These are phyloP conservation scores for Sitta europaea DNA, from an alignment of 2,113 vertebrate genomes.

Conservation along the genomic window DNA sequence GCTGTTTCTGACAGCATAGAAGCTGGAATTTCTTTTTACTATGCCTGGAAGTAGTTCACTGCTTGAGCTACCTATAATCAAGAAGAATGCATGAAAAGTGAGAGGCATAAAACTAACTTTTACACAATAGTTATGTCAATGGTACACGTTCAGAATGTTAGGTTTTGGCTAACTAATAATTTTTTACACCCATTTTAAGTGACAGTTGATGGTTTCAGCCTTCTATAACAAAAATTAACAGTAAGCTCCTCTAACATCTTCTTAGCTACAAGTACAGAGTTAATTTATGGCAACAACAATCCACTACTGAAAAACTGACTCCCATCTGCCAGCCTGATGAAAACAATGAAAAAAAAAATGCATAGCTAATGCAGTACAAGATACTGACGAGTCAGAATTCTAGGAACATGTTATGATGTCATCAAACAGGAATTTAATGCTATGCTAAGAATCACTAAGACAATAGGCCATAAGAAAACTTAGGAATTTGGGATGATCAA, in stretches of 20 bases:
- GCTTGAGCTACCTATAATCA: not conserved
- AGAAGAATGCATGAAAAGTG: not conserved
- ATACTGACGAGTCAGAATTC: not conserved
- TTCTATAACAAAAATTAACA: not conserved
- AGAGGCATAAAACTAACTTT: not conserved
- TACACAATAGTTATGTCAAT: not conserved
- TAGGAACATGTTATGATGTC: not conserved
- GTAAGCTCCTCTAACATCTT: not conserved
- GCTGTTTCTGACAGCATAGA: not conserved
- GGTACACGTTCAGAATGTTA: not conserved
- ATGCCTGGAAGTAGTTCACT: not conserved
- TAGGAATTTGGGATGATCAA: not conserved
- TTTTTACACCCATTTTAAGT: not conserved
- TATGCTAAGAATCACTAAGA: not conserved
- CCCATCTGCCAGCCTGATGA: not conserved
- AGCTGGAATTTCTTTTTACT: not conserved
- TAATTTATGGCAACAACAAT: not conserved
- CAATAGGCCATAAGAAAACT: not conserved
- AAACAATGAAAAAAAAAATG: not conserved
- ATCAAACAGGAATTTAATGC: not conserved
- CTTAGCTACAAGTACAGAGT: not conserved
- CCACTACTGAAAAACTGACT: not conserved
- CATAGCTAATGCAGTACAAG: not conserved
- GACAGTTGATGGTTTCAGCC: not conserved
- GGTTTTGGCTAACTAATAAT: not conserved